phyloP scores from a whole-genome alignment of 2,113 vertebrate species.

The Emydocephalus ijimae region DNA sequence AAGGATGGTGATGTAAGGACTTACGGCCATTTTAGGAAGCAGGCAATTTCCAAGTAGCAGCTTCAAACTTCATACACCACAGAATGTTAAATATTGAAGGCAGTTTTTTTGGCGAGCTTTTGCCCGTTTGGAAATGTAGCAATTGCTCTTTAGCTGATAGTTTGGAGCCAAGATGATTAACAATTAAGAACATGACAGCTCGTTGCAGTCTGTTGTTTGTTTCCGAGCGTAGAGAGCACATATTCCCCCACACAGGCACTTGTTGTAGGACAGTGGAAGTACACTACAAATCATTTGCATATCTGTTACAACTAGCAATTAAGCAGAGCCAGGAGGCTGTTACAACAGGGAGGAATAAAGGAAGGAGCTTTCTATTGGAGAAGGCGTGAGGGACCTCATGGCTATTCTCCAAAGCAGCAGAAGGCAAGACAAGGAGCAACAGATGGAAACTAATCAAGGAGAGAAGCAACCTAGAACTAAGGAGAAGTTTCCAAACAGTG shows the following conservation, averaged over 20 bases:
- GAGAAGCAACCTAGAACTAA: too few species aligned
- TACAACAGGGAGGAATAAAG: background rate
- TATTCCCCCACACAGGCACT: background rate
- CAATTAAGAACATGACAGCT: slow-evolving; percentile 61
- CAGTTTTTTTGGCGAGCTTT: slow-evolving; percentile 58
- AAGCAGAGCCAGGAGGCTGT: background rate
- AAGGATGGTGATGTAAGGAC: background rate
- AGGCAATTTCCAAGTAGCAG: slow-evolving; percentile 48
- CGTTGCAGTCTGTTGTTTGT: slow-evolving; percentile 59
- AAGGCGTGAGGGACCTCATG: background rate
- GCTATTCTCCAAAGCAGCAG: too few species aligned
- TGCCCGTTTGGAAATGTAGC: slow-evolving; percentile 56
- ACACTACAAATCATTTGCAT: background rate
- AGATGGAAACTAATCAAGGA: too few species aligned
- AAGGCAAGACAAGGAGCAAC: too few species aligned
- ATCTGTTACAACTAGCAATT: background rate
- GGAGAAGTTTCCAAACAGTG: too few species aligned
- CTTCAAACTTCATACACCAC: slow-evolving; percentile 53
- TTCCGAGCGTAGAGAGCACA: slow-evolving; percentile 15
- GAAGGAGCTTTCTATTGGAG: background rate
- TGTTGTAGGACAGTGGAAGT: slow-evolving; percentile 9
- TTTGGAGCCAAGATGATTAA: slow-evolving; percentile 64
- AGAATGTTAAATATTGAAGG: slow-evolving; percentile 64
- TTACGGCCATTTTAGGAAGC: background rate
- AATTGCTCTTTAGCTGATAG: slow-evolving; percentile 47